Evolutionary conservation across 2,797 vertebrate species (phyloP), one percentile per base, ranked within the genome.

Genomic region (Babyrousa celebensis): DNA sequence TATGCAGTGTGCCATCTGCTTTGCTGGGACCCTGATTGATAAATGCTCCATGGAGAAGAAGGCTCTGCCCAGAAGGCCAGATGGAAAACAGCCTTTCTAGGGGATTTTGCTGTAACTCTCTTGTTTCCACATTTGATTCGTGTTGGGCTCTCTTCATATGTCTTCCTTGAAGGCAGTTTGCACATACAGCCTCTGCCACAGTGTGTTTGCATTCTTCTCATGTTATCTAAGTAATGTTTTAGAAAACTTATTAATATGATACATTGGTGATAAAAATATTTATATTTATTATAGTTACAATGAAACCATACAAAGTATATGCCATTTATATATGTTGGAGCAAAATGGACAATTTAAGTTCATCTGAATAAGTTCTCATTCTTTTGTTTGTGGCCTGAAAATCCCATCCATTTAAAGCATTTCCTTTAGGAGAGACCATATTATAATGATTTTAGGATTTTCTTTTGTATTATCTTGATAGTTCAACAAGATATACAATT

Each of bases 1-100:
- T 88, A 43, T 88, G 36, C 72, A 85, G 83, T 12, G 27, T 74
- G 72, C 90, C 92, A 65, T 89, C 89, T 94, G 89, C 89, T 78
- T 85, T 95, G 91, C 94, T 62, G 89, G 63, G 72, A 18, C 27
- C 54, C 62, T 67, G 43, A 68, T 25, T 27, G 67, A 43, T 63
- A 72, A 56, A 36, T 78, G 74, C 72, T 89, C 20, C 3, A 0
- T 48, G 56, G 83, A 72, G 89, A 82, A 67, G n/a, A n/a, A 43
- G 72, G 18, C 75, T 80, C 43, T 90, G 60, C 65, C 70, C 54
- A 60, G 56, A 90, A 94, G 58, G 52, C 95, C 72, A 94, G 89
- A n/a, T 96, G 90, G 95, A 89, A 43, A 25, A 48, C 2, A 60
- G 58, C 52, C 74, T 58, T 43, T 48, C 48, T 9, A 4, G 71